These are phyloP conservation scores for Callorhinus ursinus DNA, from an alignment of 2,113 vertebrate genomes.

Conservation along the genomic window DNA sequence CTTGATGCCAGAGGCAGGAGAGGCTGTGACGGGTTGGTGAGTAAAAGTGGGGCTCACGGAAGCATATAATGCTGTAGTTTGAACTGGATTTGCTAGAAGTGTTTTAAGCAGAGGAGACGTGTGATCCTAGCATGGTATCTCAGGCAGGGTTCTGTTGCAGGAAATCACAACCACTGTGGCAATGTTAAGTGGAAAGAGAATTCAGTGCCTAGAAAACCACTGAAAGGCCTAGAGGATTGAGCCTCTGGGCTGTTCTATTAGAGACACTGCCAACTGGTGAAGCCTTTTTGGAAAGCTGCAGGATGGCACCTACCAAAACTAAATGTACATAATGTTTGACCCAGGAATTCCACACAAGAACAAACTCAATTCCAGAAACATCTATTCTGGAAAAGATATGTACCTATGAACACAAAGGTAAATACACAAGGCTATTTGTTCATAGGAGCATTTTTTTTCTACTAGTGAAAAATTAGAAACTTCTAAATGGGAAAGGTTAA, in stretches of 20 bases:
- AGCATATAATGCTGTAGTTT: background rate
- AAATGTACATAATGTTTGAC: background rate
- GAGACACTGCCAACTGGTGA: background rate
- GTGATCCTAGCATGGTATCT: background rate
- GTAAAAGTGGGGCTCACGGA: background rate
- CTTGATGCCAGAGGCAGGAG: background rate
- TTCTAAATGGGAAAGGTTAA: background rate
- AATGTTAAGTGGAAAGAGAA: background rate
- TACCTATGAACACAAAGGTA: background rate
- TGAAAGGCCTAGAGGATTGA: background rate
- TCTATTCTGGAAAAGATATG: background rate
- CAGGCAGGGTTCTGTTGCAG: background rate
- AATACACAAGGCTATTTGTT: background rate
- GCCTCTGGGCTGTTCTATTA: background rate
- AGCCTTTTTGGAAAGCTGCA: background rate
- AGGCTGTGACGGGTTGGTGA: too few species aligned
- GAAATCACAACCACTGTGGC: background rate
- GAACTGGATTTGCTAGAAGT: background rate
- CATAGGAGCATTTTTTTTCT: background rate
- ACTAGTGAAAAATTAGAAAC: background rate
- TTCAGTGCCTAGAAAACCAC: background rate
- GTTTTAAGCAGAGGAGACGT: background rate
- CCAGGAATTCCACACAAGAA: background rate
- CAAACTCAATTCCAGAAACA: conserved; percentile 36
- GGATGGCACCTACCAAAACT: background rate